phyloP scores from a whole-genome alignment of 2,888 invertebrate genomes.

The Lasioglossum calceatum region DNA sequence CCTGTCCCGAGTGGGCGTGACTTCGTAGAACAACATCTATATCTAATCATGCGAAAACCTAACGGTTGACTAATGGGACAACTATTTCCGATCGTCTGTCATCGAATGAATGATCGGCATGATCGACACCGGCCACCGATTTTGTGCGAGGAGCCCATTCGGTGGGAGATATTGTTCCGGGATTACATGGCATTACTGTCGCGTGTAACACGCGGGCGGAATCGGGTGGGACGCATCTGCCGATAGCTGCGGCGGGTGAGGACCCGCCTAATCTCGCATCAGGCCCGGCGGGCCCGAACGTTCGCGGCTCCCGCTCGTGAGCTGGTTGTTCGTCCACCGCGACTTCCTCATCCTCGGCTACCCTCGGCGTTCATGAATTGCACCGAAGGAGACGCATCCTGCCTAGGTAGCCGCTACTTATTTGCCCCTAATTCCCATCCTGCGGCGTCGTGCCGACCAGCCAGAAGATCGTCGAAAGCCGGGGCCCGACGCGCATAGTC shows the following conservation, averaged over 20 bases:
- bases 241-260: slow-evolving; percentile 66
- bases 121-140: not conserved
- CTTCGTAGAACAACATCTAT: not conserved
- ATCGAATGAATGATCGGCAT: not conserved
- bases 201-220: slow-evolving; percentile 66
- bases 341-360: slow-evolving; percentile 36
- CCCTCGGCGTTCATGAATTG: slow-evolving; percentile 61
- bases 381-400: slow-evolving; percentile 54
- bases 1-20: not conserved
- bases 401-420: slow-evolving; percentile 69
- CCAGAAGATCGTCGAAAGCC: slow-evolving; percentile 5
- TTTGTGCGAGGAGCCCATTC: not conserved
- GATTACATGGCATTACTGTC: slow-evolving; percentile 59
- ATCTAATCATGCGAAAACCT: not conserved
- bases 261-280: slow-evolving; percentile 79
- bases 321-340: slow-evolving; percentile 29
- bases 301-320: slow-evolving; percentile 60
- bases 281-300: slow-evolving; percentile 73
- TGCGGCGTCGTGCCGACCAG: slow-evolving; percentile 47
- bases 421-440: slow-evolving; percentile 69
- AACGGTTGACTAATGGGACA: not conserved
- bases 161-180: slow-evolving; percentile 41
- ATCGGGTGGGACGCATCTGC: slow-evolving; percentile 57
- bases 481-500: slow-evolving; percentile 10
- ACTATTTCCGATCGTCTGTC: not conserved